These are phyloP conservation scores for Acanthiza pusilla DNA, from an alignment of 2,797 vertebrate genomes.

Conservation along the genomic window DNA sequence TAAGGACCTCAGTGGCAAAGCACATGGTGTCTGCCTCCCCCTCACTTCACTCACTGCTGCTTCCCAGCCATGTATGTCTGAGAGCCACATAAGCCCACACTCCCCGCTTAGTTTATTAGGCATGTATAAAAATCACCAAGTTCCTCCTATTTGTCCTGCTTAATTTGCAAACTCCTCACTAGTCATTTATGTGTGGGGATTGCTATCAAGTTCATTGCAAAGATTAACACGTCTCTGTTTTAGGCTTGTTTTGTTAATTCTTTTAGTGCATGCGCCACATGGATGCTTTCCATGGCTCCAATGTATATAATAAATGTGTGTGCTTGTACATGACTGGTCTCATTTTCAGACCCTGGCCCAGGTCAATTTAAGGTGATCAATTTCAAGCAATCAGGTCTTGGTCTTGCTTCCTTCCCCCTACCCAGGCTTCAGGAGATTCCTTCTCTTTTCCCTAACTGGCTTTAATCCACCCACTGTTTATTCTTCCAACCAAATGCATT, in stretches of 20 bases:
- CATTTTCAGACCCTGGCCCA: not conserved
- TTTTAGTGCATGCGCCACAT: not conserved
- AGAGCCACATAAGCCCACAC: not conserved
- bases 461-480: conserved; percentile 21
- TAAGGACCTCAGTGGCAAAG: not conserved
- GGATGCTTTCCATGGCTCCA: not conserved
- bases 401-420: not conserved
- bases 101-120: not conserved
- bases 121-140: not conserved
- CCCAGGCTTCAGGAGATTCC: not conserved
- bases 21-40: not conserved
- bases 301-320: not conserved
- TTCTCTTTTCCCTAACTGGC: not conserved
- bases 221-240: not conserved
- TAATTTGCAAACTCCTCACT: not conserved
- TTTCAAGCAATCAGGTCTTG: not conserved
- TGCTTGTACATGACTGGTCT: not conserved
- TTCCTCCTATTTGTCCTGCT: not conserved
- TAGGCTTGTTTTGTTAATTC: not conserved
- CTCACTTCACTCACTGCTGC: not conserved
- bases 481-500: not conserved
- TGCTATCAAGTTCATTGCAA: not conserved
- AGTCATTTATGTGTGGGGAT: not conserved
- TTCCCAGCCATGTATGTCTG: not conserved
- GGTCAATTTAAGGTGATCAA: not conserved